Conservation (phyloP, 2,888 invertebrate genomes). For the Andrena dorsata region DNA sequence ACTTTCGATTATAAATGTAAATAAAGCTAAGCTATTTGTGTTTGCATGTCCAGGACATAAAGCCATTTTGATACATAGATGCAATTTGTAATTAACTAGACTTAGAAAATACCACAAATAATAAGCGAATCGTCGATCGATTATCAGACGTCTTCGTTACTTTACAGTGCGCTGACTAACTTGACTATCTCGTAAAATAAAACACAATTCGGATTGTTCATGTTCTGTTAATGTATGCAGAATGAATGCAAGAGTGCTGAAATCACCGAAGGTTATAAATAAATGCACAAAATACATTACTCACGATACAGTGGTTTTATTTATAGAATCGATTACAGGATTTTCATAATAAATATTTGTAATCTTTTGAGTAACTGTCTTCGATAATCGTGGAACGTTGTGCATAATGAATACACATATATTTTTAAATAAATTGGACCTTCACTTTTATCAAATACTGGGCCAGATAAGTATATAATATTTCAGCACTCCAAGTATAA, state of each 20-base stretch:
- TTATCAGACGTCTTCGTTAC: constrained; percentile 62
- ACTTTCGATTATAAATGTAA: constrained; percentile 4
- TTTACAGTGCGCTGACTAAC: constrained; percentile 73
- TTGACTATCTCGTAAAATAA: too few species aligned
- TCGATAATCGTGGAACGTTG: constrained; percentile 41
- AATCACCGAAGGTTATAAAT: constrained; percentile 57
- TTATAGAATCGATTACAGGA: constrained; percentile 63
- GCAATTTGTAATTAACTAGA: constrained; percentile 8
- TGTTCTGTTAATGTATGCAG: constrained; percentile 12
- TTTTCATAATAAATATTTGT: constrained; percentile 53
- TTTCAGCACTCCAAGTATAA: constrained; percentile 67
- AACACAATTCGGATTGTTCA: constrained; percentile 7
- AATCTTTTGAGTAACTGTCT: constrained; percentile 43
- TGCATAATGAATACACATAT: constrained; percentile 32
- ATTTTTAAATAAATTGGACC: constrained; percentile 28
- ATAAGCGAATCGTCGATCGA: constrained; percentile 46
- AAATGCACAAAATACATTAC: constrained; percentile 47
- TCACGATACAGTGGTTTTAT: constrained; percentile 65
- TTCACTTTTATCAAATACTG: constrained; percentile 15
- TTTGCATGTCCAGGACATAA: constrained; percentile 28
- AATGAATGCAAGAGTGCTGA: constrained; percentile 67
- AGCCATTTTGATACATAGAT: constrained; percentile 19
- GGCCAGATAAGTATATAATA: constrained; percentile 33
- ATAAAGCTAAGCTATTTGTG: constrained; percentile 13
- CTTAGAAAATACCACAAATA: constrained; percentile 30